Evolutionary conservation across 92 coral and sea anemone genomes (phyloP).

Genomic region (Plumapathes pennacea): DNA sequence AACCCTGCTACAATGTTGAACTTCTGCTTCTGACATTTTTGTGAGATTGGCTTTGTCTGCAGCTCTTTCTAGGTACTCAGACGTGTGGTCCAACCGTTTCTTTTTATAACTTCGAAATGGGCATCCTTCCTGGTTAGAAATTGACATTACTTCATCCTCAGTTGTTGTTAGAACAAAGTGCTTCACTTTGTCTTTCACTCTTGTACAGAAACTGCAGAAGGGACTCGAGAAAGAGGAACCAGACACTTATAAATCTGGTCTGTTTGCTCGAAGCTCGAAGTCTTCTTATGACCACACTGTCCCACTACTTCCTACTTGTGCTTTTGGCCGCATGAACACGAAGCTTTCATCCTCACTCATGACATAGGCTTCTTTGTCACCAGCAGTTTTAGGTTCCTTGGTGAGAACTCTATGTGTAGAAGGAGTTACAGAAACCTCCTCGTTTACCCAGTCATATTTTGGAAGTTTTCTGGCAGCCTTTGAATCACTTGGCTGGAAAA

Average conservation of each 20-base stretch:
- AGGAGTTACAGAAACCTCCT: constrained; percentile 16
- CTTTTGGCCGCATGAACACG: constrained; percentile 16
- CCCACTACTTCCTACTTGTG: constrained; percentile 4
- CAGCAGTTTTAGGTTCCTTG: neutral
- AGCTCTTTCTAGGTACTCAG: constrained; percentile 1
- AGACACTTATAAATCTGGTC: constrained; percentile 20
- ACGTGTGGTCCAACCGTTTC: constrained; percentile 22
- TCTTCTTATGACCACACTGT: constrained; percentile 20
- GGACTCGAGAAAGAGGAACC: constrained; percentile 18
- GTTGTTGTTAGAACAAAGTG: constrained; percentile 49
- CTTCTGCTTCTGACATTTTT: constrained; percentile 24
- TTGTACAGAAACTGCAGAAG: constrained; percentile 40
- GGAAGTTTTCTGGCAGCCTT: constrained; percentile 15
- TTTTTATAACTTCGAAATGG: constrained; percentile 30
- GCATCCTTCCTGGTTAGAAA: constrained; percentile 8
- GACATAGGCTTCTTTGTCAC: neutral
- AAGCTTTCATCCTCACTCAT: constrained; percentile 7
- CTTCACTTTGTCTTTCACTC: constrained; percentile 32
- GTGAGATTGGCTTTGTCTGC: constrained; percentile 9
- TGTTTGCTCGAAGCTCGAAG: neutral
- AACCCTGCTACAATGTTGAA: neutral
- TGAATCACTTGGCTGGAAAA: constrained; percentile 5
- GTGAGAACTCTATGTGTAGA: constrained; percentile 11
- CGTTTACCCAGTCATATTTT: constrained; percentile 30
- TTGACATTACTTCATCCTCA: constrained; percentile 24